Conservation (phyloP, 2,888 invertebrate genomes). For the Drosophila differens region DNA sequence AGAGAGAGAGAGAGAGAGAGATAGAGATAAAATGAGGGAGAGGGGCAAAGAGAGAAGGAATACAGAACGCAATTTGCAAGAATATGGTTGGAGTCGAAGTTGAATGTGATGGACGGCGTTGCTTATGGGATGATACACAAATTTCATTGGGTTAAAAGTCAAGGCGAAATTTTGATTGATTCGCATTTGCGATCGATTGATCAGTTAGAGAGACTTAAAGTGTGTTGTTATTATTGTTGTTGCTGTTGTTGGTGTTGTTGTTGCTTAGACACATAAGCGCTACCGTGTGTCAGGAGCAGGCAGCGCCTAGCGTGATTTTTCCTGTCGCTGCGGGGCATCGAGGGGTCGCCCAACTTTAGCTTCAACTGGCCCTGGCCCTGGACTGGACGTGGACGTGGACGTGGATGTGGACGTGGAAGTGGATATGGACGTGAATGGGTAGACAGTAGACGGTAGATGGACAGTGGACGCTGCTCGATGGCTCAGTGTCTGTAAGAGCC, state of each 20-base stretch:
- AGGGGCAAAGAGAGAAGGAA: neutral
- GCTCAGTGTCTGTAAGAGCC: slow-evolving; percentile 38
- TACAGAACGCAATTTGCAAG: slow-evolving; percentile 2
- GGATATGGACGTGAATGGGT: slow-evolving; percentile 26
- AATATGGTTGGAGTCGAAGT: slow-evolving; percentile 1
- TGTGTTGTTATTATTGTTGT: slow-evolving; percentile 21
- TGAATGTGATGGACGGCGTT: slow-evolving; percentile 17
- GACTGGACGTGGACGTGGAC: slow-evolving; percentile 7
- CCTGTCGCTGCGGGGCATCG: slow-evolving; percentile 69
- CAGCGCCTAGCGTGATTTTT: slow-evolving; percentile 74
- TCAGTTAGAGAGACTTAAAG: slow-evolving; percentile 16
- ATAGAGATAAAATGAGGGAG: neutral
- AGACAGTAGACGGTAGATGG: slow-evolving; percentile 24
- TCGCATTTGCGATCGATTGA: slow-evolving; percentile 34
- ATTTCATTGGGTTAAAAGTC: slow-evolving; percentile 14
- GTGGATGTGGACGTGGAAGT: slow-evolving; percentile 4
- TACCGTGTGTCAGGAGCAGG: slow-evolving; percentile 74
- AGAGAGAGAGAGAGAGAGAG: neutral
- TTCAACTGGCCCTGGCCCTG: slow-evolving; percentile 39
- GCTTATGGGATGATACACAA: slow-evolving; percentile 27
- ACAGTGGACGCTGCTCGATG: slow-evolving; percentile 15
- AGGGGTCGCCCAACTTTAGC: slow-evolving; percentile 39
- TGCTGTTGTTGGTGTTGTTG: slow-evolving; percentile 25
- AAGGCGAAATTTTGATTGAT: slow-evolving; percentile 41
- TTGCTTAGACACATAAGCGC: slow-evolving; percentile 66